Conservation (phyloP, 2,888 invertebrate species). For the Drosophila peninsularis region DNA sequence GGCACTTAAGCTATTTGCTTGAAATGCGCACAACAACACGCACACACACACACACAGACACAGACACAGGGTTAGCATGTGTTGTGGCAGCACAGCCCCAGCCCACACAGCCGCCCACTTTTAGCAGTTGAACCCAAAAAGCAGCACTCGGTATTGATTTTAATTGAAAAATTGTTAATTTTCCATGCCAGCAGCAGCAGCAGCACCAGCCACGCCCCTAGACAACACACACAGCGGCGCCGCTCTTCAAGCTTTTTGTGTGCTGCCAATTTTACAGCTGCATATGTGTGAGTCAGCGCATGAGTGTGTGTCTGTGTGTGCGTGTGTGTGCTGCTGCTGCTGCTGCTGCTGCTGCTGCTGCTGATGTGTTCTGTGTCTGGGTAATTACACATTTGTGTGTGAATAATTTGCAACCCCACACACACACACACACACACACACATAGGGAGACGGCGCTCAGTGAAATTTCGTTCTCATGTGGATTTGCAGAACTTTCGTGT, state of each 20-base stretch:
- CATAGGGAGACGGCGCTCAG: too few species aligned
- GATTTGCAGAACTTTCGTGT: conserved; percentile 21
- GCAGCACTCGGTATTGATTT: conserved; percentile 83
- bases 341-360: conserved; percentile 18
- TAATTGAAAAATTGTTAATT: conserved; percentile 85
- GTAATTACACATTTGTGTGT: conserved; percentile 80
- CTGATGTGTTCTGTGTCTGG: conserved; percentile 65
- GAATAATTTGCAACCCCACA: conserved; percentile 77
- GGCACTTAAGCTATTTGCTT: conserved; percentile 81
- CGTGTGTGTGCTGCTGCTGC: conserved; percentile 19
- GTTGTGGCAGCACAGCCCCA: conserved; percentile 29
- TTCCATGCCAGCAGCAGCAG: conserved; percentile 77
- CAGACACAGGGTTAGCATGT: conserved; percentile 23
- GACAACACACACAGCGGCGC: conserved; percentile 19
- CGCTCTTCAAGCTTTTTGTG: conserved; percentile 59
- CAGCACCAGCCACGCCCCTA: conserved; percentile 58
- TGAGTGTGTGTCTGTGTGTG: neutral
- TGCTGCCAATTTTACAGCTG: conserved; percentile 48
- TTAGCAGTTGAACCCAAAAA: conserved; percentile 50
- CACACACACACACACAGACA: conserved; percentile 33
- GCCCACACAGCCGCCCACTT: conserved; percentile 21
- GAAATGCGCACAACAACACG: conserved; percentile 66
- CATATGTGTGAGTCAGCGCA: conserved; percentile 18
- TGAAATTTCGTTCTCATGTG: conserved; percentile 23
- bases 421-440: too few species aligned